Evolutionary conservation across 1,140 invertebrate species (phyloP).

Genomic region (Mesaphorura yosii): DNA sequence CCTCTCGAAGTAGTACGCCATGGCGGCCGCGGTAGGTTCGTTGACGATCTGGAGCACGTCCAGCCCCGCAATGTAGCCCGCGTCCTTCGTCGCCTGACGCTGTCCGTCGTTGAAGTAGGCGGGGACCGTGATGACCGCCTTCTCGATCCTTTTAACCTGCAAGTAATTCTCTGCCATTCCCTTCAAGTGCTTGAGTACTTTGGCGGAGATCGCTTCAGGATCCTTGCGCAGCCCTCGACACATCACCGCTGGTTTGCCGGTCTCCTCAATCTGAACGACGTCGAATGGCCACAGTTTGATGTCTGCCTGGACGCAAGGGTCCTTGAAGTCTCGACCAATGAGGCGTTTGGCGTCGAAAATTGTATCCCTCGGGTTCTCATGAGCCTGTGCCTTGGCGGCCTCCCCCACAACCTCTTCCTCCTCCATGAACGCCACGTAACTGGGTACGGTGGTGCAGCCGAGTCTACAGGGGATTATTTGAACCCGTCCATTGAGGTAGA

Average conservation of each 20-base stretch:
- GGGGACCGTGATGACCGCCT: slow-evolving; percentile 39
- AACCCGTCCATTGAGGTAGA: slow-evolving; percentile 92
- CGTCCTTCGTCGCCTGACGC: slow-evolving; percentile 33
- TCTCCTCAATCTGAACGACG: slow-evolving; percentile 32
- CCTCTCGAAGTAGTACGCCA: slow-evolving; percentile 37
- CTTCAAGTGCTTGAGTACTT: slow-evolving; percentile 42
- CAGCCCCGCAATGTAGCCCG: slow-evolving; percentile 34
- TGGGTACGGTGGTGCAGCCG: slow-evolving; percentile 93
- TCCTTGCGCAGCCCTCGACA: slow-evolving; percentile 39
- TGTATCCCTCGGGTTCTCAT: slow-evolving; percentile 93
- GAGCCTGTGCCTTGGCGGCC: slow-evolving; percentile 94
- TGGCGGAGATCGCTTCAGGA: slow-evolving; percentile 44
- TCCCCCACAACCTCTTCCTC: slow-evolving; percentile 93
- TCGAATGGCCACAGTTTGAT: slow-evolving; percentile 48
- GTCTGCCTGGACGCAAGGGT: slow-evolving; percentile 44
- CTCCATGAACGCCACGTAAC: slow-evolving; percentile 94
- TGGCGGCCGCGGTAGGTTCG: slow-evolving; percentile 37
- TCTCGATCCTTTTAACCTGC: slow-evolving; percentile 34
- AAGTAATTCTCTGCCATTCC: slow-evolving; percentile 29
- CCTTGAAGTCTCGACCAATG: slow-evolving; percentile 46
- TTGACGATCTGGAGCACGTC: slow-evolving; percentile 39
- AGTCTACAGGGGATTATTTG: slow-evolving; percentile 98
- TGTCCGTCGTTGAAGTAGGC: slow-evolving; percentile 41
- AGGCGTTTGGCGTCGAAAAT: slow-evolving; percentile 62
- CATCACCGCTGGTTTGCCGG: slow-evolving; percentile 36